Conservation (phyloP, 2,888 invertebrate species). For the Xestoiulus laeticollis region DNA sequence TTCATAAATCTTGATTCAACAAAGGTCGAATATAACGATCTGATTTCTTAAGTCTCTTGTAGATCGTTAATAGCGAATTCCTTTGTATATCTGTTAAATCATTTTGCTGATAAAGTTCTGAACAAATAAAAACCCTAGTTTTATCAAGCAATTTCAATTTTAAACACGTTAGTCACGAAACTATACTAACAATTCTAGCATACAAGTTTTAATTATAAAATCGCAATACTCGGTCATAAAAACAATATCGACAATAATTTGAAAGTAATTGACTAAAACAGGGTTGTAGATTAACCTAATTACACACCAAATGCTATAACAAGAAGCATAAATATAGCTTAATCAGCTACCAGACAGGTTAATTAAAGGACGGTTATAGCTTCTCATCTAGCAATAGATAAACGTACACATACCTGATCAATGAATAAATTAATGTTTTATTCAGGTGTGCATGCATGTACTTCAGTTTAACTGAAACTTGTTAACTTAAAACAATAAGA, state of each 20-base stretch:
- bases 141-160: too few species aligned
- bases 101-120: too few species aligned
- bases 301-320: not conserved
- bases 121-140: too few species aligned
- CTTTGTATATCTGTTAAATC: too few species aligned
- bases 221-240: not conserved
- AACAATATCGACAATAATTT: not conserved
- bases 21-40: too few species aligned
- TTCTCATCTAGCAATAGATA: not conserved
- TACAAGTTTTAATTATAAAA: slow-evolving; percentile 1
- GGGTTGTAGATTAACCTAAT: not conserved
- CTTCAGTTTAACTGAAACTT: not conserved
- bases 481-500: not conserved
- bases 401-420: not conserved
- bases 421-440: not conserved
- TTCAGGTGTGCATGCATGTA: not conserved
- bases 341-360: not conserved
- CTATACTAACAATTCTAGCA: not conserved
- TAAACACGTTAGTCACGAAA: not conserved
- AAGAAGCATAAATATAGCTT: not conserved
- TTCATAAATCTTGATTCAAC: too few species aligned
- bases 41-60: too few species aligned
- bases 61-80: too few species aligned
- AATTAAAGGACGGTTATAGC: not conserved
- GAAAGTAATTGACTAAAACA: not conserved